These are phyloP conservation scores for Nerophis lumbriciformis DNA, from an alignment of 2,113 vertebrate genomes.

Conservation along the genomic window DNA sequence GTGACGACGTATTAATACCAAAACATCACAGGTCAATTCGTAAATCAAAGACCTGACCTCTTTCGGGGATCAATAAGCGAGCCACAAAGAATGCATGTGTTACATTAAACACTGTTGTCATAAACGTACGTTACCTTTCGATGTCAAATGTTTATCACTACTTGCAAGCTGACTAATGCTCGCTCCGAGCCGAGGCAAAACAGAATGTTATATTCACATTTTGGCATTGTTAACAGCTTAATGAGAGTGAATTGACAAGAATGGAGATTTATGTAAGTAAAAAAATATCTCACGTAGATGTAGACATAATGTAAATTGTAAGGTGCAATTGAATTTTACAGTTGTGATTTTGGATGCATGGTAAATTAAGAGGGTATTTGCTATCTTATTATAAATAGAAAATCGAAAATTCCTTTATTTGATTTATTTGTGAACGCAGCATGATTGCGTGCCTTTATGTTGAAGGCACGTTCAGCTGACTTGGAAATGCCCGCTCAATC, in stretches of 20 bases:
- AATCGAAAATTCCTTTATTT: neutral
- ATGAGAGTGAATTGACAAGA: neutral
- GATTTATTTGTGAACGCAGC: neutral
- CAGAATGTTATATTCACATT: neutral
- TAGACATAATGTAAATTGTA: neutral
- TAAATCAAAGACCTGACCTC: too few relatives aligned
- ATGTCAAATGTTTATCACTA: neutral
- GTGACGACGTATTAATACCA: neutral
- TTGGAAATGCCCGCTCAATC: slow-evolving; percentile 37
- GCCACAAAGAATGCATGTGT: too few relatives aligned
- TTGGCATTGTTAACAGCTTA: neutral
- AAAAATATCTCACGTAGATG: too few relatives aligned
- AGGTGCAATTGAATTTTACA: neutral
- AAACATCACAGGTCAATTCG: too few relatives aligned
- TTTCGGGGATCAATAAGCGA: neutral
- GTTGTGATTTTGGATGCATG: neutral
- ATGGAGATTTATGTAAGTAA: slow-evolving; percentile 2
- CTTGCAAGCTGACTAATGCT: neutral
- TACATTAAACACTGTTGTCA: neutral
- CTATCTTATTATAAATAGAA: neutral
- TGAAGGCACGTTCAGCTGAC: neutral
- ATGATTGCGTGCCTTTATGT: slow-evolving; percentile 13
- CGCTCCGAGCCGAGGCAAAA: neutral
- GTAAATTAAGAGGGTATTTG: neutral
- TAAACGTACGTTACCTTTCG: neutral